A percentile compares a stretch with the other conserved stretches of the same genome.
These are phyloP conservation scores for Sussaba pulchella DNA, from an alignment of 2,888 invertebrate genomes.

Conservation along the genomic window DNA sequence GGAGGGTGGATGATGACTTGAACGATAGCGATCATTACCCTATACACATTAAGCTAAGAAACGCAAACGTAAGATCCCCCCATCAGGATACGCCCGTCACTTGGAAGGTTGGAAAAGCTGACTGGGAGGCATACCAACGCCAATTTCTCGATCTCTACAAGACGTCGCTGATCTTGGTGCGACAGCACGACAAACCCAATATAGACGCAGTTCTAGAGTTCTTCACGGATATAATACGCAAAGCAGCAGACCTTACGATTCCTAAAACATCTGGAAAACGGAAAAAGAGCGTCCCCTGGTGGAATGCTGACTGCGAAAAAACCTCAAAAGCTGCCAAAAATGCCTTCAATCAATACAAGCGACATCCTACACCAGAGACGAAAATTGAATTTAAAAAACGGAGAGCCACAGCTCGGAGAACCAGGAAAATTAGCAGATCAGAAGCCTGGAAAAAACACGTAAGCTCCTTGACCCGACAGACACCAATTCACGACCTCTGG, in stretches of 20 bases:
- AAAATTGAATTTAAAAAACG: conserved; percentile 60
- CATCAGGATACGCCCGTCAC: background rate
- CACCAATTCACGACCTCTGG: background rate
- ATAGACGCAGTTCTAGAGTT: background rate
- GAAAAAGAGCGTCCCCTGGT: conserved; percentile 39
- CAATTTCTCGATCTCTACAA: background rate
- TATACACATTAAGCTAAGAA: conserved; percentile 35
- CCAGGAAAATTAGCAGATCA: conserved; percentile 55
- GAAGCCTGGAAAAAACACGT: conserved; percentile 51
- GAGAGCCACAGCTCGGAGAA: conserved; percentile 58
- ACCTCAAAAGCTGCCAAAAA: conserved; percentile 57
- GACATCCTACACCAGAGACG: conserved; percentile 59
- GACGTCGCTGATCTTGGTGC: background rate
- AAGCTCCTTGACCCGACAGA: background rate
- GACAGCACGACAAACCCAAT: background rate
- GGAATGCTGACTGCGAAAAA: conserved; percentile 58
- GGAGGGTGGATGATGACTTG: conserved; percentile 31
- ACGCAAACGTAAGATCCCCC: background rate
- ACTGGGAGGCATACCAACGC: conserved; percentile 27
- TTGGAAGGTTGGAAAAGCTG: conserved; percentile 37
- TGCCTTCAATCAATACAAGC: conserved; percentile 60
- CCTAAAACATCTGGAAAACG: conserved; percentile 15
- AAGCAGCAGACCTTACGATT: conserved; percentile 19
- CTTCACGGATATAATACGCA: background rate
- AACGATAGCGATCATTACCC: conserved; percentile 65